Percentiles rank a stretch among this genome's conserved stretches.
These are phyloP conservation scores for Rhopilema esculentum DNA, from an alignment of 30 jellyfish, hydroid and myxozoan genomes.

Conservation along the genomic window DNA sequence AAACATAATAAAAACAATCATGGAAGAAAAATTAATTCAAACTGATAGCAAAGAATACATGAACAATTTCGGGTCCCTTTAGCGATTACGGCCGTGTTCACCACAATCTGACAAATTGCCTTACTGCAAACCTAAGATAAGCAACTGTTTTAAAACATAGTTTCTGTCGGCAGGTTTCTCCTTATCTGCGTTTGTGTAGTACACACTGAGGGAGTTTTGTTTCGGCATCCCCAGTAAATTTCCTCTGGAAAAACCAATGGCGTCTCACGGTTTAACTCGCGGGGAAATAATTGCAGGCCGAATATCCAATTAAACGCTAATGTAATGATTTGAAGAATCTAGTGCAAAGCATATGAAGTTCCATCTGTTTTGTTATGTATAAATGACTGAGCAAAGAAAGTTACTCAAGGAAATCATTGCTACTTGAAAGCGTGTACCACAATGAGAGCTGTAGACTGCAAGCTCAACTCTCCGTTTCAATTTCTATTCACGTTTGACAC, in stretches of 20 bases:
- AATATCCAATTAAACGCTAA: slow-evolving; percentile 58
- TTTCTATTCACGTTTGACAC: neutral
- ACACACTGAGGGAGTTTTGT: slow-evolving; percentile 42
- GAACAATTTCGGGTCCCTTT: slow-evolving; percentile 27
- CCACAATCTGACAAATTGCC: slow-evolving; percentile 58
- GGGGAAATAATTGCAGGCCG: slow-evolving; percentile 56
- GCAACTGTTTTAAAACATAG: slow-evolving; percentile 42
- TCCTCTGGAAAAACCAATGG: slow-evolving; percentile 64
- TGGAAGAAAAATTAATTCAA: neutral
- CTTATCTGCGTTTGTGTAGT: slow-evolving; percentile 22
- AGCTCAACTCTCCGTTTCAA: neutral
- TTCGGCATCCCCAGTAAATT: slow-evolving; percentile 50
- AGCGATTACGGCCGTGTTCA: neutral
- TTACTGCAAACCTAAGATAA: slow-evolving; percentile 40
- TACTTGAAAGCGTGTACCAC: slow-evolving; percentile 10
- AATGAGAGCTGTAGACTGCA: neutral
- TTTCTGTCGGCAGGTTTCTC: slow-evolving; percentile 7
- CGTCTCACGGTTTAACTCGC: slow-evolving; percentile 65
- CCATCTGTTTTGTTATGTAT: slow-evolving; percentile 25
- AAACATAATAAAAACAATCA: slow-evolving; percentile 1
- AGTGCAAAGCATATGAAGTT: slow-evolving; percentile 21
- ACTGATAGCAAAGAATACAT: neutral
- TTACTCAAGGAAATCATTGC: slow-evolving; percentile 43
- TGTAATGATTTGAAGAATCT: slow-evolving; percentile 60
- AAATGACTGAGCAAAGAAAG: slow-evolving; percentile 32